These are phyloP conservation scores for Sinocyclocheilus grahami DNA, from an alignment of 2,113 vertebrate species.

Conservation along the genomic window DNA sequence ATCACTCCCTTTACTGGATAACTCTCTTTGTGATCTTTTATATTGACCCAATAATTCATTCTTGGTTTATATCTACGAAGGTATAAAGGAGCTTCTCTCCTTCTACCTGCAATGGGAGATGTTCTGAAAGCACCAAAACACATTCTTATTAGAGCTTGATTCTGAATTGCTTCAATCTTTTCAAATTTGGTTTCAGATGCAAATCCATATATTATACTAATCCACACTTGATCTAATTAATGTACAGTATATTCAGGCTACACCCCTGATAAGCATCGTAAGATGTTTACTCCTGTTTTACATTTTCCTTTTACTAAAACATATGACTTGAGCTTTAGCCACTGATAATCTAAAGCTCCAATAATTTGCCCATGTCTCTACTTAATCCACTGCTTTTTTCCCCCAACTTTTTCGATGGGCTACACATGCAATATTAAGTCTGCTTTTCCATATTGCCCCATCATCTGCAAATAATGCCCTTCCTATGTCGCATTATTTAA, in stretches of 20 bases:
- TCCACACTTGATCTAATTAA: background rate
- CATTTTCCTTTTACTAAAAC: background rate
- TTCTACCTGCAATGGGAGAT: conserved; percentile 2
- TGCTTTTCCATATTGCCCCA: background rate
- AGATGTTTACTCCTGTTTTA: conserved; percentile 5
- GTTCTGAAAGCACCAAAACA: background rate
- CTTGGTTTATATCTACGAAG: background rate
- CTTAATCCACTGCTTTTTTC: background rate
- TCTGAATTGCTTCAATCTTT: conserved; percentile 2
- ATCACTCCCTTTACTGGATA: background rate
- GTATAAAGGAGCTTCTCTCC: background rate
- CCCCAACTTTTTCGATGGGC: background rate
- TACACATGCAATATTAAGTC: background rate
- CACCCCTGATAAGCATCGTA: background rate
- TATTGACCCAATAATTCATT: background rate
- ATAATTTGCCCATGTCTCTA: background rate
- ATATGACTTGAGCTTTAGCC: conserved; percentile 4
- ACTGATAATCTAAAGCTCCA: background rate
- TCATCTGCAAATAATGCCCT: background rate
- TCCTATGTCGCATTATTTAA: too few relatives aligned
- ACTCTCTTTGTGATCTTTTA: background rate
- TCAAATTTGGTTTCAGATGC: background rate
- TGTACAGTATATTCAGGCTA: background rate
- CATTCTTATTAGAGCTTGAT: conserved; percentile 1
- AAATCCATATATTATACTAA: conserved; percentile 2